Evolutionary conservation across 2,888 invertebrate genomes (phyloP), one percentile per base, ranked within the genome.

Genomic region (Torymus tubicola): DNA sequence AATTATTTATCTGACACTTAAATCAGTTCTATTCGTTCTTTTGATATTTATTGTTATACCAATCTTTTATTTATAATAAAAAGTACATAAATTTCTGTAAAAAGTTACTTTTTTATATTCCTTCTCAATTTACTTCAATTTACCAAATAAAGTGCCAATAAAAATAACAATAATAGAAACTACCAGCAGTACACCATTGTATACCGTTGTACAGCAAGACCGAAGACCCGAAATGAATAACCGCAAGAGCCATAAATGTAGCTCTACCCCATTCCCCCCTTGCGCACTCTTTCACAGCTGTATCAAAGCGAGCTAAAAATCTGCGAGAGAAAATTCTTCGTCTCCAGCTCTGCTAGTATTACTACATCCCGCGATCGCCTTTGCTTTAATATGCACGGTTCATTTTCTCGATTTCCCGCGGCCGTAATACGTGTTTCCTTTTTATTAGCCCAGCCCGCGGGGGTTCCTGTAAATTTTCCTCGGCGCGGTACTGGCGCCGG

Each of bases 361-460:
- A 8, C 5, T 31, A 31, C 31, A 3, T 5, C 31, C 74, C 80
- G 61, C 63, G 64, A 79, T 82, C 81, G 52, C 74, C 60, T 65
- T 67, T 74, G 67, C 68, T 78, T 69, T 81, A 81, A 78, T 81
- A 81, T 78, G 81, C 81, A 61, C 61, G 70, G 70, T 81, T 78
- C 81, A 78, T 78, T 81, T 81, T 78, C 81, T 78, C 71, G 78
- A 81, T 81, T 81, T 71, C 74, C 76, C 64, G 60, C 16, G 42
- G 68, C 70, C 71, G 81, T 78, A 81, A 81, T 80, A 72, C 72
- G 76, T 72, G 76, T 72, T 80, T 58, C 72, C 76, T 72, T 76
- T 78, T 81, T 81, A 81, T 81, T 81, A 81, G 68, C 68, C 55
- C 73, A 11, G 16, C 10, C 63, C 16, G 14, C 72, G 14, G 5